Evolutionary conservation across 2,888 invertebrate genomes (phyloP).

Genomic region (Hesperia comma): DNA sequence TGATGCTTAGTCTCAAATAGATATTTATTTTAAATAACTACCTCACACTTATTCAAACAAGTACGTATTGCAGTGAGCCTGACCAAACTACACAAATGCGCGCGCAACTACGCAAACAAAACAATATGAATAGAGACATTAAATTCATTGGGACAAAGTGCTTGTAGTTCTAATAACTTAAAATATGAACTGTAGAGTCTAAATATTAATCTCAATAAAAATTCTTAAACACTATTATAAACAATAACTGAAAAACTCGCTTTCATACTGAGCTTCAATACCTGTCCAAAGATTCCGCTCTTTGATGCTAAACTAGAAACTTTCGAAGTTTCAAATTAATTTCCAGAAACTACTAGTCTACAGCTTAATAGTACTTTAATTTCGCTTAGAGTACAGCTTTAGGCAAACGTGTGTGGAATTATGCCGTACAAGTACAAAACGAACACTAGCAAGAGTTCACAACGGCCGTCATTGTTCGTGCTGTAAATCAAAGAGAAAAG

Average conservation of each 20-base stretch:
- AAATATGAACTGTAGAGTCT: no score
- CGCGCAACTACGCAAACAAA: no score
- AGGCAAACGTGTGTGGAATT: conserved; percentile 2
- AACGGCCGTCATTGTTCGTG: conserved; percentile 2
- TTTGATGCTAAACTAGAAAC: conserved; percentile 9
- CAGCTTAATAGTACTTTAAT: conserved; percentile 10
- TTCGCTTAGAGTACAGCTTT: conserved; percentile 1
- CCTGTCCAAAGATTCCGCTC: conserved; percentile 10
- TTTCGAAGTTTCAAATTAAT: conserved; percentile 16
- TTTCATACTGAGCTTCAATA: not conserved
- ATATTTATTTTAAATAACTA: no score
- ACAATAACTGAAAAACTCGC: not conserved
- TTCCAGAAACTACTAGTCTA: conserved; percentile 8
- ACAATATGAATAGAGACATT: no score
- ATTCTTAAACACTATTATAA: no score
- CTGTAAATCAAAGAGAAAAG: conserved; percentile 14
- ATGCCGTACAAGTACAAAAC: conserved; percentile 4
- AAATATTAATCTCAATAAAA: no score
- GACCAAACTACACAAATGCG: no score
- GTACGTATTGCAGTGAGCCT: no score
- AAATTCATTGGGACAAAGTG: no score
- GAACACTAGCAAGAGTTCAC: not conserved
- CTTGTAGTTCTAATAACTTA: no score
- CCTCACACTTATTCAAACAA: no score
- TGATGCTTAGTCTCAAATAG: no score